Percentiles rank a stretch among this genome's conserved stretches.
These are phyloP conservation scores for Anthopleura sola DNA, from an alignment of 64 coral and sea anemone species.

Conservation along the genomic window DNA sequence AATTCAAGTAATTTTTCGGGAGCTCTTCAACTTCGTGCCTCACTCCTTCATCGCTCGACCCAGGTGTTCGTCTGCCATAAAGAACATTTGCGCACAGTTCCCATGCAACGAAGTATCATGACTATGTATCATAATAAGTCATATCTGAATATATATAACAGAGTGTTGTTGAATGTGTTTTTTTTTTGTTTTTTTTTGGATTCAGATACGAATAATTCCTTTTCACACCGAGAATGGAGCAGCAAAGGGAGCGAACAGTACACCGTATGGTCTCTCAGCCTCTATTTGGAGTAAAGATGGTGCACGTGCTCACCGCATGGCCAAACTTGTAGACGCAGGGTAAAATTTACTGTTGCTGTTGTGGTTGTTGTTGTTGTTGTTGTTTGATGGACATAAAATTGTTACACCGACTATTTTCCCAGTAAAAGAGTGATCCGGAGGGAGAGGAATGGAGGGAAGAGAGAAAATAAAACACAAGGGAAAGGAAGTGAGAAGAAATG, in stretches of 20 bases:
- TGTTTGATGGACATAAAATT: neutral
- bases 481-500: too few species aligned
- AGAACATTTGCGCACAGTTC: too few species aligned
- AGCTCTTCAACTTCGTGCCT: too few species aligned
- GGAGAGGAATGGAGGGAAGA: neutral
- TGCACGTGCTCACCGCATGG: conserved; percentile 27
- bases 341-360: neutral
- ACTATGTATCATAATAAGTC: too few species aligned
- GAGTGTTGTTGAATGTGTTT: too few species aligned
- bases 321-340: conserved; percentile 38
- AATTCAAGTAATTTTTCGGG: too few species aligned
- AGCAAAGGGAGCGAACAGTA: conserved; percentile 26
- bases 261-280: conserved; percentile 39
- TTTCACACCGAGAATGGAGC: conserved; percentile 38
- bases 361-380: too few species aligned
- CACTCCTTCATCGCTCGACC: too few species aligned
- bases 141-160: too few species aligned
- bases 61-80: too few species aligned
- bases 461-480: neutral
- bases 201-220: conserved; percentile 50
- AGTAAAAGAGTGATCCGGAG: neutral
- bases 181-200: neutral
- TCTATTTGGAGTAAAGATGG: conserved; percentile 51
- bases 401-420: too few species aligned
- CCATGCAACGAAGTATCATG: too few species aligned